Base-by-base conservation (phyloP, 1,140 invertebrate genomes). In the Ganaspis sp. region DNA sequence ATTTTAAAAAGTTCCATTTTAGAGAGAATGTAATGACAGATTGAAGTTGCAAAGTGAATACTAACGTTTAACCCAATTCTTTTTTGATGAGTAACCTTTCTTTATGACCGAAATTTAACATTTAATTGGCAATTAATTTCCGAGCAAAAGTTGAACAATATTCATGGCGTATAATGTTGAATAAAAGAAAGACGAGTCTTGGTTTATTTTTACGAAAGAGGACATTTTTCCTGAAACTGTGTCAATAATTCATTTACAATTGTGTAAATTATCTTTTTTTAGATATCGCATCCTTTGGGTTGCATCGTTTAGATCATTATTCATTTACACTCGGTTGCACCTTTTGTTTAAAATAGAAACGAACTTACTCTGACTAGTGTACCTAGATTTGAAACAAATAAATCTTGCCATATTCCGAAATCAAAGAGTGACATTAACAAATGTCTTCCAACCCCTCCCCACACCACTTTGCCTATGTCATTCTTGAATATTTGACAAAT, bases 291-390 rank as follows among this genome's bases (percentile, higher is more conserved):
- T 12, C 23, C n/a, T 6, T 29, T 64, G 23, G 58, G 8, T 49
- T 49, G 58, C 58, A 64, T 64, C 58, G 58, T 34, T 26, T 4
- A 64, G 23, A 26, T 64, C 23, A 64, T 64, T 64, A 64, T 64
- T 64, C 58, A 64, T 64, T 64, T 64, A 64, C 58, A 64, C 58
- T 64, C 23, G 58, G 58, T 64, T 26, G 58, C 23, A 64, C 26
- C 58, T 64, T 29, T 64, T 64, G 58, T 64, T n/a, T 29, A 64
- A 29, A 34, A 64, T n/a, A 64, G 58, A 64, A n/a, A 64, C 12
- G 23, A 17, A 34, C 9, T 29, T 29, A 64, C 23, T 34, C 29
- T 29, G n/a, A 29, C 26, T 15, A 26, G 26, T 64, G 58, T n/a
- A 64, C 11, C 23, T 26, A 64, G 58, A 64, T 64, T 64, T 29